Conservation (phyloP, 2,888 invertebrate species). For the Priocnemis perturbator region DNA sequence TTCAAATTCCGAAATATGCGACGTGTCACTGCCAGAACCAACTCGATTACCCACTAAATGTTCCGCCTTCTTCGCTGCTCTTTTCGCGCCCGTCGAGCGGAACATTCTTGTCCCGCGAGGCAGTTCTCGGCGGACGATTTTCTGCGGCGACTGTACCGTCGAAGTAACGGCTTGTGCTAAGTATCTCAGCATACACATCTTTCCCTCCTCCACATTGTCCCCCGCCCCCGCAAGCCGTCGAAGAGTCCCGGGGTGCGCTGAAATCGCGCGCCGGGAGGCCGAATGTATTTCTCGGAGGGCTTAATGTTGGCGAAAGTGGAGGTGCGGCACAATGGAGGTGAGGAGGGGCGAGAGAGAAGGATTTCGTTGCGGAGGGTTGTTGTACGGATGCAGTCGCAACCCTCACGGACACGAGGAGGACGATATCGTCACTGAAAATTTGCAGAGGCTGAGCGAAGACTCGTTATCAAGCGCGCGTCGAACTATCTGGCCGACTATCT, state of each 20-base stretch:
- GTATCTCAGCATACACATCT: constrained; percentile 56
- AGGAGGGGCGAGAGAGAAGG: constrained; percentile 11
- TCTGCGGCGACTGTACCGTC: constrained; percentile 49
- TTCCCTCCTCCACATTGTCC: constrained; percentile 40
- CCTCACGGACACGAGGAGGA: neutral
- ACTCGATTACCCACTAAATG: too few relatives aligned
- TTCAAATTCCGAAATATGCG: too few relatives aligned
- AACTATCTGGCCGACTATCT: neutral
- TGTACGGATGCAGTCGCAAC: constrained; percentile 4
- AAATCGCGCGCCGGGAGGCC: constrained; percentile 46
- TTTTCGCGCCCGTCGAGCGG: too few relatives aligned
- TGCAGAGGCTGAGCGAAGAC: neutral
- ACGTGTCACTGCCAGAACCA: too few relatives aligned
- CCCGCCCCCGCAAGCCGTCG: constrained; percentile 22
- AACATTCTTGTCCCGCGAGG: too few relatives aligned
- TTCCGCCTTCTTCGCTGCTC: too few relatives aligned
- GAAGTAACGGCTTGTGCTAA: constrained; percentile 57
- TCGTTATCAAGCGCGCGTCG: neutral
- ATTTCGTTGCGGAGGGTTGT: constrained; percentile 12
- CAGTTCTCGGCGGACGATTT: constrained; percentile 27
- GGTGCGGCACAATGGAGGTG: constrained; percentile 31
- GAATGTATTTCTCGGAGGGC: constrained; percentile 53
- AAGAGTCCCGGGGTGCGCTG: constrained; percentile 28
- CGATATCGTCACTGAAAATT: neutral
- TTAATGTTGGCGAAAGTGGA: constrained; percentile 54